Percentiles rank a stretch among this genome's conserved stretches.
Conservation (phyloP, 1,140 invertebrate species). For the Alviniconcha marisindica region DNA sequence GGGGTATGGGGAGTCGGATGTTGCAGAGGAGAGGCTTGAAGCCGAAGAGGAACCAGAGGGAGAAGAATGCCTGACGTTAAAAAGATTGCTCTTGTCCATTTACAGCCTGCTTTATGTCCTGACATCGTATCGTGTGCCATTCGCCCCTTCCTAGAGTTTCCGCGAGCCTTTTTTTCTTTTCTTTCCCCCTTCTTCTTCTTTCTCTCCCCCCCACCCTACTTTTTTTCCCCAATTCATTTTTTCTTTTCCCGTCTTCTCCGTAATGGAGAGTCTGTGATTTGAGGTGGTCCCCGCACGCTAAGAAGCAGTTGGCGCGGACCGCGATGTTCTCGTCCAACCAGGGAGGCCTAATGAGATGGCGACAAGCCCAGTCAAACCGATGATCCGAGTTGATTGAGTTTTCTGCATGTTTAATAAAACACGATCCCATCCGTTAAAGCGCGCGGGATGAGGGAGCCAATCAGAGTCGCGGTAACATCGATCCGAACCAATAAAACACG, state of each 20-base stretch:
- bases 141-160: too few species aligned
- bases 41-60: neutral
- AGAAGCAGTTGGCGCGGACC: neutral
- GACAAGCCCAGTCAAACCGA: neutral
- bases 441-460: neutral
- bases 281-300: neutral
- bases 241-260: too few species aligned
- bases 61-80: neutral
- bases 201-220: neutral
- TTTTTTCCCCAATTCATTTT: too few species aligned
- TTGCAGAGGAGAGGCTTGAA: neutral
- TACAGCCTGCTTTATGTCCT: too few species aligned
- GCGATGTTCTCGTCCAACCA: neutral
- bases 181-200: neutral
- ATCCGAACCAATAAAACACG: constrained; percentile 4
- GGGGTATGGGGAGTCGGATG: neutral
- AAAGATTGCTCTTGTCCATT: too few species aligned
- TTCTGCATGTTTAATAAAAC: constrained; percentile 24
- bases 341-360: neutral
- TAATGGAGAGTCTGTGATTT: neutral
- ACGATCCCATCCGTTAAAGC: neutral
- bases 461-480: neutral
- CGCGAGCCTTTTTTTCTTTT: neutral
- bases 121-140: too few species aligned
- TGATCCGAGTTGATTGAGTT: constrained; percentile 6